Conservation (phyloP, 2,888 invertebrate genomes). For the Eupithecia pulchellata region DNA sequence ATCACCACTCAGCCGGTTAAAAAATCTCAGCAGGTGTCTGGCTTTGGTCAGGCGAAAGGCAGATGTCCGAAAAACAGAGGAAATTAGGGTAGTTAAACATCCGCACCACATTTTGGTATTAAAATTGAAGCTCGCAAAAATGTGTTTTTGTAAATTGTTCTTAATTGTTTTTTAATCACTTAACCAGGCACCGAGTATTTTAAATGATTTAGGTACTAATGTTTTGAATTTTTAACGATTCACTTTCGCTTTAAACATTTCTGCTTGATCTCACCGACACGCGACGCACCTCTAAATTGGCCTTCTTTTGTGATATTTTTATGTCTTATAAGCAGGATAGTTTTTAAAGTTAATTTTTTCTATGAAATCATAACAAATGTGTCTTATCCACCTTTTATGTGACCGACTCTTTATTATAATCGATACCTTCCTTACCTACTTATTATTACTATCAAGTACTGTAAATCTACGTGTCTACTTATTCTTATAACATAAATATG, state of each 20-base stretch:
- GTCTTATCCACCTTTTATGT: not conserved
- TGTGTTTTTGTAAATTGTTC: constrained; percentile 23
- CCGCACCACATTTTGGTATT: constrained; percentile 43
- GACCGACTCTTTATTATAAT: not conserved
- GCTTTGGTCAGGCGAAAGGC: constrained; percentile 74
- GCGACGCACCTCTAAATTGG: constrained; percentile 1
- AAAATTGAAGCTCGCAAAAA: constrained; percentile 36
- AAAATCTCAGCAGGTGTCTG: constrained; percentile 82
- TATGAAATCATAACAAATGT: not conserved
- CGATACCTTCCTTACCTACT: not conserved
- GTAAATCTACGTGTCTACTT: not conserved
- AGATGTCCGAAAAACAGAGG: constrained; percentile 69
- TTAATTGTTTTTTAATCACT: constrained; percentile 29
- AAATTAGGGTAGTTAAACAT: constrained; percentile 60
- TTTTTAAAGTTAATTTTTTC: not conserved
- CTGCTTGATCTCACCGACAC: not conserved
- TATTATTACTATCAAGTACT: not conserved
- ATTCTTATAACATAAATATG: not conserved
- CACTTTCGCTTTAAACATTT: constrained; percentile 20
- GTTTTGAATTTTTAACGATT: constrained; percentile 7
- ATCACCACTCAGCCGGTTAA: constrained; percentile 70
- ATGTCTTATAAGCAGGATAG: not conserved
- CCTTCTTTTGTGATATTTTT: not conserved
- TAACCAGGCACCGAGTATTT: constrained; percentile 8
- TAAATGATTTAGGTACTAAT: not conserved